A percentile compares a stretch with the other conserved stretches of the same genome.
Evolutionary conservation across 2,113 vertebrate genomes (phyloP).

Genomic region (Burhinus oedicnemus): DNA sequence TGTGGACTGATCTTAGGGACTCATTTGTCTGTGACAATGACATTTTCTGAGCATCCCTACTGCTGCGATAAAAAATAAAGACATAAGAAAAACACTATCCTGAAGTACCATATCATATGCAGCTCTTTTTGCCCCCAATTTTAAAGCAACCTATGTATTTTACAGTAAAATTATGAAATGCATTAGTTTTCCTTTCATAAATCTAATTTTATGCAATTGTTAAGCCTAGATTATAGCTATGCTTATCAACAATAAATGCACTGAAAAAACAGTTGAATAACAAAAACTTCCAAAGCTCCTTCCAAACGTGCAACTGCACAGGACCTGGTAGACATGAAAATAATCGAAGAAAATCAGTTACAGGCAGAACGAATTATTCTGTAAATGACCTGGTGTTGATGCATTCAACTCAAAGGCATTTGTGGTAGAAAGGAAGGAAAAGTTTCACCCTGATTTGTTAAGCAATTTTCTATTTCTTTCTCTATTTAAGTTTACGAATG

Average conservation of each 20-base stretch:
- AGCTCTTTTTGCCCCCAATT: background rate
- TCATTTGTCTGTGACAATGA: background rate
- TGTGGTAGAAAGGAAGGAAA: background rate
- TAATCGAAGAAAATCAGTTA: background rate
- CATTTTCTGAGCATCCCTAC: background rate
- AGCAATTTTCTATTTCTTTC: background rate
- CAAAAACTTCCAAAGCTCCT: background rate
- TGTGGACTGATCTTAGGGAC: background rate
- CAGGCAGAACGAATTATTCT: background rate
- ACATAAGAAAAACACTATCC: background rate
- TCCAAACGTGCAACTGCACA: background rate
- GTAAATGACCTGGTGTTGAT: background rate
- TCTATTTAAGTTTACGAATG: background rate
- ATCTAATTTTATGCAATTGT: background rate
- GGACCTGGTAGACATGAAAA: background rate
- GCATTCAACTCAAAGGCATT: background rate
- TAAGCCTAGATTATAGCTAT: background rate
- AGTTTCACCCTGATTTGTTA: background rate
- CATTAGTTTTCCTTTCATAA: background rate
- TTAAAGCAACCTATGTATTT: background rate
- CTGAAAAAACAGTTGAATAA: background rate
- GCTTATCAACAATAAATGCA: background rate
- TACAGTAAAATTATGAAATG: background rate
- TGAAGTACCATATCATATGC: background rate
- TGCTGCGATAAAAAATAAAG: background rate